Evolutionary conservation across 2,797 vertebrate species (phyloP).

Genomic region (Pangasius sanitwongsei): DNA sequence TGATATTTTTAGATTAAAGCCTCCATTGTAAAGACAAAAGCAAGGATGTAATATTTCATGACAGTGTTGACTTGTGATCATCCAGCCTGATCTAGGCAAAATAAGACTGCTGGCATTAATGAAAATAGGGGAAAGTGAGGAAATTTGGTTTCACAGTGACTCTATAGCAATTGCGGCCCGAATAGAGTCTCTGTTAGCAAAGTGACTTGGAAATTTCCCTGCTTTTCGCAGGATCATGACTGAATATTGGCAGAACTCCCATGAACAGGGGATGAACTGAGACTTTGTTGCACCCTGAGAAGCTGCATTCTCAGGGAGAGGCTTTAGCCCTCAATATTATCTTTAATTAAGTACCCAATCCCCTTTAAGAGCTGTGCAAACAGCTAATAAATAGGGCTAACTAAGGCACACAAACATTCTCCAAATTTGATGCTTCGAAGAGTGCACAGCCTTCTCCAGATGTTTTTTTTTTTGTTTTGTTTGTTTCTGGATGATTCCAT

Average conservation of each 20-base stretch:
- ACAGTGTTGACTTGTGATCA: conserved; percentile 75
- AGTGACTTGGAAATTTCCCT: conserved; percentile 47
- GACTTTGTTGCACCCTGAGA: conserved; percentile 72
- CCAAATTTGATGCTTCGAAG: conserved; percentile 69
- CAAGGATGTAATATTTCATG: conserved; percentile 76
- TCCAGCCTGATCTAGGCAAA: conserved; percentile 56
- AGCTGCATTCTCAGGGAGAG: conserved; percentile 66
- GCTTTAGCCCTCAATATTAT: conserved; percentile 79
- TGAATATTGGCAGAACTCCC: conserved; percentile 52
- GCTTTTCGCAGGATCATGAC: conserved; percentile 59
- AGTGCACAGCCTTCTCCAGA: conserved; percentile 71
- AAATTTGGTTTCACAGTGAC: conserved; percentile 16
- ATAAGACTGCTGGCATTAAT: conserved; percentile 64
- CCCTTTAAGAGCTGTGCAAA: conserved; percentile 78
- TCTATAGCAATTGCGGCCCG: conserved; percentile 4
- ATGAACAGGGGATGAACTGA: conserved; percentile 57
- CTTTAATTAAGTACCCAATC: conserved; percentile 81
- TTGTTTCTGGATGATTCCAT: conserved; percentile 71
- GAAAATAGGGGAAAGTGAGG: conserved; percentile 52
- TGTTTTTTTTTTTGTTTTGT: conserved; percentile 70
- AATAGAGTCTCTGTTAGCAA: conserved; percentile 22
- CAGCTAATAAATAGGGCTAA: conserved; percentile 72
- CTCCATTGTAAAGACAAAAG: conserved; percentile 72
- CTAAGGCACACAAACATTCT: conserved; percentile 82
- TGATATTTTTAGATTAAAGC: conserved; percentile 85